Percentiles rank a stretch among this genome's conserved stretches.
Evolutionary conservation across 1,140 invertebrate species (phyloP).

Genomic region (Zaprionus nigranus): DNA sequence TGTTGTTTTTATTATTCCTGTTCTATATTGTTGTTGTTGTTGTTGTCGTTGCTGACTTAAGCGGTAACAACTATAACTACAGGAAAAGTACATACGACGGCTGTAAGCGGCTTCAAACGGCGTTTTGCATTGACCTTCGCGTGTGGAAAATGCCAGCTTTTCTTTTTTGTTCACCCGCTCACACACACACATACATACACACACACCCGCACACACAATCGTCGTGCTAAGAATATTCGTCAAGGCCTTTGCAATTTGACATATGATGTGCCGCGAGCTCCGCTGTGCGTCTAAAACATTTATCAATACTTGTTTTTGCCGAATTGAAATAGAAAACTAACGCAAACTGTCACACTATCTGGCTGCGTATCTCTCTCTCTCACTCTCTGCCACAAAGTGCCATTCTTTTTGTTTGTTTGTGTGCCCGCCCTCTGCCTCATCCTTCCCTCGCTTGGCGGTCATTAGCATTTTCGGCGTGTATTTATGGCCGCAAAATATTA

Average conservation of each 20-base stretch:
- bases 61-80: slow-evolving; percentile 56
- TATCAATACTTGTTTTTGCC: slow-evolving; percentile 74
- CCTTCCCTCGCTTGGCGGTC: slow-evolving; percentile 41
- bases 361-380: slow-evolving; percentile 12
- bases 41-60: slow-evolving; percentile 36
- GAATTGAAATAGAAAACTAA: slow-evolving; percentile 70
- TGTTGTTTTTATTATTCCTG: slow-evolving; percentile 1
- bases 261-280: slow-evolving; percentile 71
- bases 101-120: slow-evolving; percentile 65
- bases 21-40: slow-evolving; percentile 29
- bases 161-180: slow-evolving; percentile 17
- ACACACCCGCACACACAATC: slow-evolving; percentile 33
- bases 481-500: slow-evolving; percentile 79
- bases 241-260: slow-evolving; percentile 62
- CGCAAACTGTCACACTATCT: slow-evolving; percentile 49
- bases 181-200: slow-evolving; percentile 4
- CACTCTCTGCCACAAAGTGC: neutral
- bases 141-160: slow-evolving; percentile 67
- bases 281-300: slow-evolving; percentile 69
- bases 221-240: slow-evolving; percentile 50
- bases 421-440: neutral
- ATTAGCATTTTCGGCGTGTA: slow-evolving; percentile 81
- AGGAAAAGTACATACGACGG: slow-evolving; percentile 49
- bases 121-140: slow-evolving; percentile 78
- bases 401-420: slow-evolving; percentile 19